Evolutionary conservation across 2,113 vertebrate genomes (phyloP).

Genomic region (Gadus chalcogrammus): DNA sequence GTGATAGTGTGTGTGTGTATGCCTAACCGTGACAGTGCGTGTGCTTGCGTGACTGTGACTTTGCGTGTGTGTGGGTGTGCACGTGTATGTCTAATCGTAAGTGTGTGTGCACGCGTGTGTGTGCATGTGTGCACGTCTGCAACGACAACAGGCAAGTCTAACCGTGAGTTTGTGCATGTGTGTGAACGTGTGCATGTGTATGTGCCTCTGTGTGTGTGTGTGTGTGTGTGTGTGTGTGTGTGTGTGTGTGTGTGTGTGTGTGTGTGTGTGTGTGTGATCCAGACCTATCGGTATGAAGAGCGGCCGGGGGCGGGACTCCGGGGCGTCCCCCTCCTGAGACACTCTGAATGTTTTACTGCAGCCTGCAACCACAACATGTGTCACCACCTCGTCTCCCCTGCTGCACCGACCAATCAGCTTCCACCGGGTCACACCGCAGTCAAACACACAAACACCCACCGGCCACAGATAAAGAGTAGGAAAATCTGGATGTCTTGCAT

Average conservation of each 20-base stretch:
- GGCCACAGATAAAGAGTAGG: too few relatives aligned
- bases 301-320: slow-evolving; percentile 59
- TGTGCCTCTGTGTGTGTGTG: not conserved
- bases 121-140: too few relatives aligned
- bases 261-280: slow-evolving; percentile 31
- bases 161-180: too few relatives aligned
- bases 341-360: slow-evolving; percentile 85
- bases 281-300: slow-evolving; percentile 88
- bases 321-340: slow-evolving; percentile 55
- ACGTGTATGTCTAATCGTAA: not conserved
- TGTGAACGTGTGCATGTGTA: not conserved
- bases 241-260: too few relatives aligned
- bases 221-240: slow-evolving; percentile 35
- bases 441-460: too few relatives aligned
- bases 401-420: not conserved
- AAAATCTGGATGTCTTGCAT: too few relatives aligned
- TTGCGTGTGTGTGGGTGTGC: slow-evolving; percentile 11
- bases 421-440: too few relatives aligned
- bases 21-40: slow-evolving; percentile 13
- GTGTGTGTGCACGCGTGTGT: too few relatives aligned
- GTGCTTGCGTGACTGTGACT: not conserved
- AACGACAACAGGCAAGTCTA: not conserved
- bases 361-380: slow-evolving; percentile 64
- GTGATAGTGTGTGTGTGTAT: slow-evolving; percentile 5
- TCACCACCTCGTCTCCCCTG: not conserved